These are phyloP conservation scores for Pteropus alecto DNA, from an alignment of 2,113 vertebrate species.

Conservation along the genomic window DNA sequence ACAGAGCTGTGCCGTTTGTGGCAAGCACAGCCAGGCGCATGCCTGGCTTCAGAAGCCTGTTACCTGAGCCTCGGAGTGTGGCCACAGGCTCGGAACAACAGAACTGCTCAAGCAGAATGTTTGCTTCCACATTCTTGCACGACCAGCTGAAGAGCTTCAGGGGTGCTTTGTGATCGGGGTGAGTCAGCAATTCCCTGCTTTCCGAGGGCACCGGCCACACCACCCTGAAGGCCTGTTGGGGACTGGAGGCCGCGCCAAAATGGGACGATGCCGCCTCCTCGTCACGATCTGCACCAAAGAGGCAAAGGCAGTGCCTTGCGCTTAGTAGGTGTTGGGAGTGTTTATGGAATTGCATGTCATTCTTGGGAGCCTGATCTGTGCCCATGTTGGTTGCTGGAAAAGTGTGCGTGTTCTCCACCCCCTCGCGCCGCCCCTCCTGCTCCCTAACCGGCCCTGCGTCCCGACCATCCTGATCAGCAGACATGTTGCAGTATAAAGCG, in stretches of 20 bases:
- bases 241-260: too few species aligned
- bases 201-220: background rate
- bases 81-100: background rate
- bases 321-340: background rate
- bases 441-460: background rate
- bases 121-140: background rate
- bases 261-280: background rate
- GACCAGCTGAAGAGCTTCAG: background rate
- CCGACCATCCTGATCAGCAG: background rate
- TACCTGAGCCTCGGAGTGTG: background rate
- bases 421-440: background rate
- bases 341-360: background rate
- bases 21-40: background rate
- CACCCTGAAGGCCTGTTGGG: too few species aligned
- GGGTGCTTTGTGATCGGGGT: background rate
- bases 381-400: background rate
- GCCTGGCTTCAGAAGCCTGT: background rate
- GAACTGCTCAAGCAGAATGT: background rate
- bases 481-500: background rate
- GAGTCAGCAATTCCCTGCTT: background rate
- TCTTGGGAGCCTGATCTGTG: background rate
- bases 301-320: background rate
- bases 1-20: background rate
- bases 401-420: background rate
- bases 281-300: background rate